Evolutionary conservation across 2,797 vertebrate genomes (phyloP), one percentile per base, ranked within the genome.

Genomic region (Anableps anableps): DNA sequence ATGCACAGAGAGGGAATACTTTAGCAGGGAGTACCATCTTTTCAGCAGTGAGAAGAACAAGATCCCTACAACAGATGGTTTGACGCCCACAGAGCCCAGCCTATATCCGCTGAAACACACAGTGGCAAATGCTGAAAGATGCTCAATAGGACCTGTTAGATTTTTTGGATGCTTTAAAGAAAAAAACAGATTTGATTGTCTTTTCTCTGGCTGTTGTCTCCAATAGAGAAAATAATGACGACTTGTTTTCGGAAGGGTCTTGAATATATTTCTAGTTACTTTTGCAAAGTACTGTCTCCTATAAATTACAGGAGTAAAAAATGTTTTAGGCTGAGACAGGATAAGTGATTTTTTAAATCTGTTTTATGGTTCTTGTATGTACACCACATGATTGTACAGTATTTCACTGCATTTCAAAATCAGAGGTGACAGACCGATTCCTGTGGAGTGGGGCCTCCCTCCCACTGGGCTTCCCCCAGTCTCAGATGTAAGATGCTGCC

Each of bases 361-460:
- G 5, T 45, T 71, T 45, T 71, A 71, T 71, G 62, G 29, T 29
- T 64, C 55, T 45, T 62, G 34, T 29, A 21, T 84, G n/a, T 34
- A 36, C 71, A 66, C 5, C 55, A 29, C 45, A 64, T 68, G 68
- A 45, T 45, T 8, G 62, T 43, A 68, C 66, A 70, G 45, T 71
- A 68, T 76, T 85, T 85, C 78, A 79, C 58, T 83, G 77, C 72
- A 78, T 89, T 83, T 89, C 26, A 48, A 85, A 89, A 90, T 89
- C 60, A 78, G 90, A 92, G 85, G 89, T 88, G 91, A 89, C 91
- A 93, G 92, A 91, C 88, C 68, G 79, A 80, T 43, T 88, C 88
- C 84, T 87, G 89, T 34, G 83, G 88, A 84, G 91, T 64, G 80
- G 68, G 84, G 75, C 74, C 77, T 78, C 76, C 79, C 86, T 82